Percentiles rank a stretch among this genome's conserved stretches.
phyloP scores from a whole-genome alignment of 2,113 vertebrate species.

The Seriola quinqueradiata region DNA sequence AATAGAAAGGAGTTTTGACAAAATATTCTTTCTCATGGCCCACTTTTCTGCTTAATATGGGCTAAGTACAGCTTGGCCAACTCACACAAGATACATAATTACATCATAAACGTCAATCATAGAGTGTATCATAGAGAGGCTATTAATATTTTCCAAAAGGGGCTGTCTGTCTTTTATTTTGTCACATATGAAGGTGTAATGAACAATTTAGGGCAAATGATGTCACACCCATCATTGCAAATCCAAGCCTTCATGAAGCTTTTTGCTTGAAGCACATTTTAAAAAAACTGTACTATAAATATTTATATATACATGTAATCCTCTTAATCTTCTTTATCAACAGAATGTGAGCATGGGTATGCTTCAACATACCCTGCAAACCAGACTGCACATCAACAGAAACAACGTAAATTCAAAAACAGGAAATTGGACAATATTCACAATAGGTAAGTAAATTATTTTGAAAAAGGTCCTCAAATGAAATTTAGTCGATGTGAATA shows the following conservation, averaged over 20 bases:
- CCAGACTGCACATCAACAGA: conserved; percentile 86
- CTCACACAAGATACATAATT: not conserved
- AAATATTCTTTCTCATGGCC: not conserved
- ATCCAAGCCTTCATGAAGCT: not conserved
- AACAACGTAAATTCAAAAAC: conserved; percentile 90
- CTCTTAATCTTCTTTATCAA: conserved; percentile 36
- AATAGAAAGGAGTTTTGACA: not conserved
- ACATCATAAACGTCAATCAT: not conserved
- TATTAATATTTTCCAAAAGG: not conserved
- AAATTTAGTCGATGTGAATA: not conserved
- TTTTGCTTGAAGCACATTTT: conserved; percentile 11
- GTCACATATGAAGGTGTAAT: not conserved
- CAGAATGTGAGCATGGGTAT: conserved; percentile 96
- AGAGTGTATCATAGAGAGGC: not conserved
- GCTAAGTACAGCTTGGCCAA: not conserved
- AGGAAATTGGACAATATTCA: conserved; percentile 86
- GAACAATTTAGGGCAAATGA: conserved; percentile 11
- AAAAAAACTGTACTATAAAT: not conserved
- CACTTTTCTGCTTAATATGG: not conserved
- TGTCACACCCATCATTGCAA: conserved; percentile 4
- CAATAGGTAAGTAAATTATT: conserved; percentile 64
- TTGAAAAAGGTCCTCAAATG: not conserved
- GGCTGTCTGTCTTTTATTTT: not conserved
- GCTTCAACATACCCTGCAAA: conserved; percentile 90
- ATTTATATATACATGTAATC: conserved; percentile 6